These are phyloP conservation scores for Notolabrus celidotus DNA, from an alignment of 2,797 vertebrate species.

Conservation along the genomic window DNA sequence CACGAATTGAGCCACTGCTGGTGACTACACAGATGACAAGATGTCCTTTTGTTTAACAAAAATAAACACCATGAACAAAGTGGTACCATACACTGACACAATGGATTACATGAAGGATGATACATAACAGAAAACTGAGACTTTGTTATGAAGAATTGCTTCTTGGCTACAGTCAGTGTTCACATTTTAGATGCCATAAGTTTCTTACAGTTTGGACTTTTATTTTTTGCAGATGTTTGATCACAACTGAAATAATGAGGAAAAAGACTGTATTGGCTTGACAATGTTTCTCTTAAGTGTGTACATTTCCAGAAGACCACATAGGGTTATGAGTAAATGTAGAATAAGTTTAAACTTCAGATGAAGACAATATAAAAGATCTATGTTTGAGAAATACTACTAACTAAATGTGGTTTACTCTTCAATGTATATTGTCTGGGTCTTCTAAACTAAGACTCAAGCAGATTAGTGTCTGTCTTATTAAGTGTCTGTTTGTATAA, in stretches of 20 bases:
- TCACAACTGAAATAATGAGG: constrained; percentile 27
- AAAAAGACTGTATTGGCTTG: constrained; percentile 37
- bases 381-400: not conserved
- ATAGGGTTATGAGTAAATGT: constrained; percentile 23
- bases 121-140: constrained; percentile 24
- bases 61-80: constrained; percentile 60
- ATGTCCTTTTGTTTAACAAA: constrained; percentile 21
- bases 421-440: constrained; percentile 17
- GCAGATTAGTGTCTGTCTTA: constrained; percentile 29
- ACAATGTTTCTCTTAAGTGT: constrained; percentile 28
- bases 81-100: constrained; percentile 21
- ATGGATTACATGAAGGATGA: constrained; percentile 40
- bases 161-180: constrained; percentile 67
- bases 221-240: constrained; percentile 14
- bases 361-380: constrained; percentile 19
- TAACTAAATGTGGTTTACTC: constrained; percentile 11
- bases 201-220: constrained; percentile 25
- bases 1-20: constrained; percentile 50
- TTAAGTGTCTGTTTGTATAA: constrained; percentile 14
- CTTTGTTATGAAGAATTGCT: constrained; percentile 22
- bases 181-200: constrained; percentile 25
- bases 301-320: constrained; percentile 63
- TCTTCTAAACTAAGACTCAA: constrained; percentile 10
- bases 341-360: constrained; percentile 23
- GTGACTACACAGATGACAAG: constrained; percentile 18